Base-by-base conservation (phyloP, 2,888 invertebrate genomes). In the Eutolmus rufibarbis region DNA sequence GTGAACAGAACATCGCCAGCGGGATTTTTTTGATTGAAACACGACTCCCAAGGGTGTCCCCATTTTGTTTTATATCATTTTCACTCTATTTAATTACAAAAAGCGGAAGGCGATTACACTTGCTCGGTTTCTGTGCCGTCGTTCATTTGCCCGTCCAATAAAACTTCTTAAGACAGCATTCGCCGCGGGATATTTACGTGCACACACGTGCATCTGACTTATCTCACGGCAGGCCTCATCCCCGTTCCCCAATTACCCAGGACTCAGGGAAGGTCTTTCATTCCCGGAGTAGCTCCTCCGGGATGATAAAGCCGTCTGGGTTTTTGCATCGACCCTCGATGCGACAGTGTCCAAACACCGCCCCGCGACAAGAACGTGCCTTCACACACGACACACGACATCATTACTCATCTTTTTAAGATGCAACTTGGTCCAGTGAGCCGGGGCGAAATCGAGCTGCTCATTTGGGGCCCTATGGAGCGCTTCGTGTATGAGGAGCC, bases 361-460 rank as follows among this genome's bases (percentile, higher is more conserved):
- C 28, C 23, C 66, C 28, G 28, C 9, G 28, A 66, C 66, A 76
- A 76, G 37, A 76, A 40, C n/a, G 76, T 28, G 76, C 76, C 34
- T n/a, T 76, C 37, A 37, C 76, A 76, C 37, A 76, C 40, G 76
- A 40, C 34, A 76, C 76, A 76, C 37, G 40, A 81, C 34, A 31
- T 81, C 81, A 81, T 81, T 81, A 81, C 19, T 81, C 81, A 81
- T 81, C 81, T 81, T 81, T 81, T 81, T 81, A 81, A 81, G 81
- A 81, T 81, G 51, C 43, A 28, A 9, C 34, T n/a, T 46, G 16
- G 78, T 78, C 78, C 78, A 46, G 56, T 51, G 51, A 31, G 43
- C 16, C 46, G 40, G 31, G 46, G 2, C n/a, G 23, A n/a, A 7
- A 81, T 56, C 51, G 31, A 51, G 81, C 23, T 81, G 51, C 81